Evolutionary conservation across 2,113 vertebrate species (phyloP).

Genomic region (Phylloscopus trochiloides): DNA sequence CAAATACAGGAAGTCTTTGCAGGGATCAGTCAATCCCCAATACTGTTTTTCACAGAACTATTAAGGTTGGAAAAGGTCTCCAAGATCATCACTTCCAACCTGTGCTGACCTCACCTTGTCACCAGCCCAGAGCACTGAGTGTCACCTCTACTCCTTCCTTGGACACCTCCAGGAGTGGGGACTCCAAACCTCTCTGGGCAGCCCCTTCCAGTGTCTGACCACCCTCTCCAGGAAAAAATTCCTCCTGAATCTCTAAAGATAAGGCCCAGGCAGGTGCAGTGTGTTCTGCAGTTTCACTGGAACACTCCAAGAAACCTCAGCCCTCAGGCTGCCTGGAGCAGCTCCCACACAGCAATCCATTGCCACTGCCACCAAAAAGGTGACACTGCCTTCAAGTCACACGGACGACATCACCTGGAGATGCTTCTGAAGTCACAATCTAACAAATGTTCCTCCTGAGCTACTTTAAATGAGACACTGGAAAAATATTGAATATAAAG

Average conservation of each 20-base stretch:
- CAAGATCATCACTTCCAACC: neutral
- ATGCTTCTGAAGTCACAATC: neutral
- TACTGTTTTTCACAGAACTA: fast-evolving
- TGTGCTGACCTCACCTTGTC: fast-evolving
- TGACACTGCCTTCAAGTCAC: neutral
- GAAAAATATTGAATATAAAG: neutral
- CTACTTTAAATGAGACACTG: neutral
- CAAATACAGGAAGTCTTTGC: neutral
- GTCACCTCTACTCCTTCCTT: neutral
- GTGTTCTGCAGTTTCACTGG: neutral
- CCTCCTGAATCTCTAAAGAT: neutral
- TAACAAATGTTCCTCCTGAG: neutral
- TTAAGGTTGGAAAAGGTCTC: neutral
- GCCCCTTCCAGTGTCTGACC: fast-evolving
- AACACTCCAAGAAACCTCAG: neutral
- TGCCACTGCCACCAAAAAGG: neutral
- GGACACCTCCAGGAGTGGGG: neutral
- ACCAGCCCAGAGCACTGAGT: neutral
- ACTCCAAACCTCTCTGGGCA: neutral
- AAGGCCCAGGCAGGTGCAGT: neutral
- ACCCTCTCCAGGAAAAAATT: neutral
- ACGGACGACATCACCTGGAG: neutral
- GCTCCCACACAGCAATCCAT: neutral
- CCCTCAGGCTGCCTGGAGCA: neutral
- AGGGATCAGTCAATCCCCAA: neutral